Base-by-base conservation (phyloP, 1,140 invertebrate species). In the Streblospio benedicti region DNA sequence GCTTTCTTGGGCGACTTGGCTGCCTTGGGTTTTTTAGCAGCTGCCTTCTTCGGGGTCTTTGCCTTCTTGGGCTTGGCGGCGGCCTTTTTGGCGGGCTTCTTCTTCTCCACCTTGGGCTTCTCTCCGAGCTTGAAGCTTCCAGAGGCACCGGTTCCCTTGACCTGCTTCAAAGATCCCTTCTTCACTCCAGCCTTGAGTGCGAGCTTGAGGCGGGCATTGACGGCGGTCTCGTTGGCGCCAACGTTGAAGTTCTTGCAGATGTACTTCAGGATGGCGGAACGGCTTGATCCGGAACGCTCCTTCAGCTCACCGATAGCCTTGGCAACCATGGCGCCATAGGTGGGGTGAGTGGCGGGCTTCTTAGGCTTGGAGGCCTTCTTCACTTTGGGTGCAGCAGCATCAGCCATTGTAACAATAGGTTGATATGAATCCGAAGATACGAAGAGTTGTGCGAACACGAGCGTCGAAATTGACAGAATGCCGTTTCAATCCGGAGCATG, bases 211-310 rank as follows among this genome's bases (percentile, higher is more conserved):
- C 69, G 68, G 25, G 60, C 38, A 64, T 71, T 76, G 45, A 74
- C 68, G 6, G 60, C 33, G 18, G 61, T 65, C 31, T 65, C 45
- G 55, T 77, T 69, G 20, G 59, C 61, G 28, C 71, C 74, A 32
- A 77, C 69, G 38, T 71, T 78, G 70, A 70, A 75, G 66, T 74
- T 74, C 27, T 68, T 62, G 33, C 69, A 16, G 53, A 78, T 75
- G 67, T 77, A 74, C 52, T 76, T 77, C 5, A 75, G 59, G 33
- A 78, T 74, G 25, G 74, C 75, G 44, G 70, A 67, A 57, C 73
- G 64, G 6, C 69, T 72, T 1, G 76, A 74, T 28, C 69, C 69
- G 28, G 69, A 69, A 28, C 62, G 57, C 27, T 71, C 67, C 50
- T 70, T 56, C 12, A 64, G 31, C 16, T 35, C 54, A 32, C 31